Evolutionary conservation across 2,113 vertebrate genomes (phyloP), one percentile per base, ranked within the genome.

Genomic region (Atrichornis clamosus): DNA sequence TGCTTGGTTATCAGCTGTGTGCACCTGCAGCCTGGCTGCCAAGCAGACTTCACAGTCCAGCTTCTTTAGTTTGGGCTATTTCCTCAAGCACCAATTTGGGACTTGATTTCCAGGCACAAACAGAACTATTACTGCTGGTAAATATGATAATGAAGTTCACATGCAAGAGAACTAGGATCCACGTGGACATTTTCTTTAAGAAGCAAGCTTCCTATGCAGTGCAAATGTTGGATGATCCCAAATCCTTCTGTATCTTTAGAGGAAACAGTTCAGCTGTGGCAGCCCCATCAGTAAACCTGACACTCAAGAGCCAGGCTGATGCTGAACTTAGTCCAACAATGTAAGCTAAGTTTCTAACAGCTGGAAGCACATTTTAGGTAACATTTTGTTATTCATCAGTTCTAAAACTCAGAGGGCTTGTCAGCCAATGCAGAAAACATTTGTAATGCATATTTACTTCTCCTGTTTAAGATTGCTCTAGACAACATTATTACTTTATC

Each of bases 401-500:
- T 68, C 19, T 82, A 53, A 82, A 81, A 37, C 33, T 50, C 50
- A 53, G 13, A 49, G 84, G 30, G 30, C 22, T 84, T 60, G 37
- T 52, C 58, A 87, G 49, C 78, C 58, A 0, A 16, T 7, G 22
- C 72, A 73, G 28, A 53, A 55, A 60, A 87, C 10, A 35, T 59
- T 7, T 76, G 16, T 35, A 73, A n/a, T 8, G 63, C 2, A 0
- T 39, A 24, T 50, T 50, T 62, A 50, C 16, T 83, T 60, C 35
- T 90, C 46, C 42, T 49, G 82, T 85, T 90, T 77, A 93, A 94
- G 88, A 92, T 47, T 84, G 79, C 68, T 94, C 79, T 88, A 88
- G 55, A 86, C 62, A 93, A 56, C 13, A 19, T 35, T 23, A 50
- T 17, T 62, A 27, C 23, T 84, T 78, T 18, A 84, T 46, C n/a